Evolutionary conservation across 2,888 invertebrate species (phyloP).

Genomic region (Chydorus sphaericus): DNA sequence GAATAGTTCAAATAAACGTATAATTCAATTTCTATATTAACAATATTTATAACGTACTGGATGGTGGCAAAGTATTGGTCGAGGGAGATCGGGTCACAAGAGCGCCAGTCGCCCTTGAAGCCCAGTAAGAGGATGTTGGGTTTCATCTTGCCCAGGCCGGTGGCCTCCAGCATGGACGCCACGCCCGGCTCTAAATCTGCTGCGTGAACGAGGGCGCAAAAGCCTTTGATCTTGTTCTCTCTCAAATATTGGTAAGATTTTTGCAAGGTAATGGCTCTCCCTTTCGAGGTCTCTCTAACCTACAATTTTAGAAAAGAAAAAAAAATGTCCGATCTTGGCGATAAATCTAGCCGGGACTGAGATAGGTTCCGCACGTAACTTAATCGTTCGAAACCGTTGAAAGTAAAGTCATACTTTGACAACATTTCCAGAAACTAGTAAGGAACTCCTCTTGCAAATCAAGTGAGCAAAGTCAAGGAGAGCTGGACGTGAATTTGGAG

Average conservation of each 20-base stretch:
- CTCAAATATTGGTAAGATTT: constrained; percentile 32
- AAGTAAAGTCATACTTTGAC: constrained; percentile 31
- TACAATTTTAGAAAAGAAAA: constrained; percentile 11
- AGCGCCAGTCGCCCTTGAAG: constrained; percentile 84
- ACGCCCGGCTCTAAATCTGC: constrained; percentile 19
- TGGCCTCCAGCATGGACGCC: constrained; percentile 43
- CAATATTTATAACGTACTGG: constrained; percentile 50
- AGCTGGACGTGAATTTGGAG: constrained; percentile 73
- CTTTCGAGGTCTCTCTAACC: constrained; percentile 22
- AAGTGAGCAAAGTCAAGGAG: constrained; percentile 82
- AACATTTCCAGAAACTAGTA: constrained; percentile 87
- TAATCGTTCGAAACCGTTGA: not conserved
- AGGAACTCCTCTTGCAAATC: constrained; percentile 79
- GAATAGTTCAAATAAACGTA: not conserved
- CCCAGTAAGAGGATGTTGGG: constrained; percentile 93
- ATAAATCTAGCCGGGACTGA: too few species aligned
- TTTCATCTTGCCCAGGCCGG: constrained; percentile 81
- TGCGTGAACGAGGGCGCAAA: constrained; percentile 32
- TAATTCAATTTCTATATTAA: not conserved
- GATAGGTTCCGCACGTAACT: too few species aligned
- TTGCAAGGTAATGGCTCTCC: constrained; percentile 21
- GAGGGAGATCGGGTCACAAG: constrained; percentile 55
- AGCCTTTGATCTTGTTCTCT: constrained; percentile 35
- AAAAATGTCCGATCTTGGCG: not conserved
- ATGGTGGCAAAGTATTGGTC: constrained; percentile 86